Base-by-base conservation (phyloP, 1,140 invertebrate genomes). In the Streblospio benedicti region DNA sequence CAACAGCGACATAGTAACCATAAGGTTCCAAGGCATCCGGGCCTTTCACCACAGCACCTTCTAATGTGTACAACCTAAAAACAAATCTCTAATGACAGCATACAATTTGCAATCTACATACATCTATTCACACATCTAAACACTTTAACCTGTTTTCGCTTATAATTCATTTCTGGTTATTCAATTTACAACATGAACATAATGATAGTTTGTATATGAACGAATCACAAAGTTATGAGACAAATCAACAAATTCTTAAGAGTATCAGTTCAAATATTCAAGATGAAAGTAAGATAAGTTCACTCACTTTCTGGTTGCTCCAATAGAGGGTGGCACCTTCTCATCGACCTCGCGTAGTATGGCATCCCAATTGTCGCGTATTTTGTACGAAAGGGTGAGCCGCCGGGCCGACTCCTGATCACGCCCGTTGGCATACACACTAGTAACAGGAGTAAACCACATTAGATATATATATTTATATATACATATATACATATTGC, bases 381-480 rank as follows among this genome's bases (percentile, higher is more conserved):
- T 14, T 4, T 12, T 20, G n/a, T 18, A 9, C 28, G 32, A 23
- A 14, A 60, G 52, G 16, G 32, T 41, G 14, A 60, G 25, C 16
- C 59, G 50, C n/a, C 27, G 32, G 3, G 59, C 59, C 27, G 31
- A 52, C 25, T 32, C n/a, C 32, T 55, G 35, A 16, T 28, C 23
- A 16, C 32, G 23, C 4, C 59, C 59, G 25, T 60, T 60, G 43
- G 32, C n/a, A 41, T 57, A 60, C 32, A 60, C 59, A 56, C 59
- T 60, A 28, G 30, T 30, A 52, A 25, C 4, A 52, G n/a, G 4
- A n/a, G 32, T 3, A 32, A 4, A 4, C 4, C 5, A 52, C 50
- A 31, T 31, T 33, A 52, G 5, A 52, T 4, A 20, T 4, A 47
- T 47, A 4, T 20, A n/a, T 25, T 4, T 12, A 9, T 41, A 12